Evolutionary conservation across 2,113 vertebrate species (phyloP).

Genomic region (Ctenodactylus gundi): DNA sequence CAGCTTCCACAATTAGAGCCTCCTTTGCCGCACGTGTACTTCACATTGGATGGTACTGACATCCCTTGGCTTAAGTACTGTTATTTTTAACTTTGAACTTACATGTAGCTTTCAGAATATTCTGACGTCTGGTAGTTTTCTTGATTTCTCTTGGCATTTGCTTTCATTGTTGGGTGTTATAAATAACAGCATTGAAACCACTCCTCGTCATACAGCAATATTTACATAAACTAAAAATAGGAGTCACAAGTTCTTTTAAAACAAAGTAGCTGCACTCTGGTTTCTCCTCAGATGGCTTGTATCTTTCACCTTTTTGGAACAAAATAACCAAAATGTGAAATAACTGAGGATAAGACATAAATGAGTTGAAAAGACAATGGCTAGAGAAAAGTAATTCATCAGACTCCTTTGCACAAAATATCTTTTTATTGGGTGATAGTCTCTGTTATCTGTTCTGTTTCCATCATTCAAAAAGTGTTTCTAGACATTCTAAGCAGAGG

Average conservation of each 20-base stretch:
- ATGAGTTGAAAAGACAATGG: not conserved
- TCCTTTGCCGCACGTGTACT: not conserved
- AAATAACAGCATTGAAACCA: not conserved
- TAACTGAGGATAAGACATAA: slow-evolving; percentile 18
- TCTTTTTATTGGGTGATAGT: not conserved
- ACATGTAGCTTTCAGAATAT: not conserved
- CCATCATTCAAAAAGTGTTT: not conserved
- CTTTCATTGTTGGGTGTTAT: not conserved
- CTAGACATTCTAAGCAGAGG: not conserved
- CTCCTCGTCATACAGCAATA: not conserved
- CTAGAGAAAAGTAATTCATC: not conserved
- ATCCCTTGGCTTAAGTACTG: slow-evolving; percentile 4
- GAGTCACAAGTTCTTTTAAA: not conserved
- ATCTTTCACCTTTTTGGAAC: too few species aligned
- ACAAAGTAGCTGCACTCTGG: too few species aligned
- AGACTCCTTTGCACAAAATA: not conserved
- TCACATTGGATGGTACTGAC: not conserved
- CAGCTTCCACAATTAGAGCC: not conserved
- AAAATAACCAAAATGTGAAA: not conserved
- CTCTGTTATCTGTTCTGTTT: not conserved
- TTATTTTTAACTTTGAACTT: slow-evolving; percentile 21
- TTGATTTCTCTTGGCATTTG: not conserved
- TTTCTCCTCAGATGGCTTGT: too few species aligned
- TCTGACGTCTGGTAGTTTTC: not conserved
- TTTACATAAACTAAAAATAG: slow-evolving; percentile 24